A percentile compares a stretch with the other conserved stretches of the same genome.
Conservation (phyloP, 2,113 vertebrate genomes). For the Python bivittatus region DNA sequence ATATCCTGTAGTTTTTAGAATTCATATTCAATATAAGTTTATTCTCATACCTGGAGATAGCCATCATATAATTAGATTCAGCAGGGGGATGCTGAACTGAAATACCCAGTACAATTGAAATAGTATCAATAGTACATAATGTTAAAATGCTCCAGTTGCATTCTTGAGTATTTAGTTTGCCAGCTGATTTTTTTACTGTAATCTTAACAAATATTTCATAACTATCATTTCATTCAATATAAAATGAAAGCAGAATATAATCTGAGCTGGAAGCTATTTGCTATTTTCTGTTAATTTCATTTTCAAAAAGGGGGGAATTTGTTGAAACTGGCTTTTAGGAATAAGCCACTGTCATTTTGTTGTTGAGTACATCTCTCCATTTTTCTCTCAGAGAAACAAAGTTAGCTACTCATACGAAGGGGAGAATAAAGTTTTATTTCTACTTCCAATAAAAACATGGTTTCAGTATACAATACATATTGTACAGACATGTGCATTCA, state of each 20-base stretch:
- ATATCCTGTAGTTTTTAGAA: neutral
- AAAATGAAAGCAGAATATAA: neutral
- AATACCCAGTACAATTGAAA: neutral
- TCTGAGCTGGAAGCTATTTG: neutral
- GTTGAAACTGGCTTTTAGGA: neutral
- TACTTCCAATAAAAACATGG: neutral
- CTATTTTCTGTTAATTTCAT: neutral
- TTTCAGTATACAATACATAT: neutral
- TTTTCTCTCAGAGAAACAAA: neutral
- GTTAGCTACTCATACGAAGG: neutral
- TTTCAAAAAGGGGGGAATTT: neutral
- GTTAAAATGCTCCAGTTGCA: neutral
- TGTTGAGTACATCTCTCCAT: neutral
- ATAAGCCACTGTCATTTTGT: neutral
- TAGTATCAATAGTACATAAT: neutral
- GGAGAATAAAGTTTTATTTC: neutral
- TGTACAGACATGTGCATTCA: neutral
- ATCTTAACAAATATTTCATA: slow-evolving; percentile 34
- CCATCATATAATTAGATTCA: neutral
- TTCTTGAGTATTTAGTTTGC: slow-evolving; percentile 3
- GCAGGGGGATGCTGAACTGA: neutral
- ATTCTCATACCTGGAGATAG: neutral
- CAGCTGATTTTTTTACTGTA: neutral
- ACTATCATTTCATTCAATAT: slow-evolving; percentile 8
- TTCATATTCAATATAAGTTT: neutral